A percentile compares a stretch with the other conserved stretches of the same genome.
phyloP scores from a whole-genome alignment of 2,888 invertebrate genomes.

The Tenthredo distinguenda region DNA sequence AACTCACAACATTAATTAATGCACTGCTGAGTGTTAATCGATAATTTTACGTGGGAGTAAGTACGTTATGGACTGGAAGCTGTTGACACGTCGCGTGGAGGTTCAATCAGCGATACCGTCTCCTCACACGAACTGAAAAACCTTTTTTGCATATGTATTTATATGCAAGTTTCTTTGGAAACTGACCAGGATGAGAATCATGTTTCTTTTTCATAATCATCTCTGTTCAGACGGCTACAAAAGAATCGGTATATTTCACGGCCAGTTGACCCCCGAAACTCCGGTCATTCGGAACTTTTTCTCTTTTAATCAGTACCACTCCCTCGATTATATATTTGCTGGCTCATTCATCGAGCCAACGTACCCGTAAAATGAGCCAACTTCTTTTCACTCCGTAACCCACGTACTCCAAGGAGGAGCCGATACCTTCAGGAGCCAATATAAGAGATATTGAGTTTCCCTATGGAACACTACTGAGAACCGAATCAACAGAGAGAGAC shows the following conservation, averaged over 20 bases:
- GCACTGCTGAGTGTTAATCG: conserved; percentile 12
- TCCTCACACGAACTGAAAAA: not conserved
- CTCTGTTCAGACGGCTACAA: conserved; percentile 1
- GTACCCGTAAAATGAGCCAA: conserved; percentile 63
- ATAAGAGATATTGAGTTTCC: conserved; percentile 40
- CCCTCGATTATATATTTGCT: conserved; percentile 35
- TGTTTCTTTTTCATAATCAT: conserved; percentile 3
- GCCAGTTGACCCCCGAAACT: conserved; percentile 37
- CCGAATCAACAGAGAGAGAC: conserved; percentile 17
- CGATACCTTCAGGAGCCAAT: conserved; percentile 35
- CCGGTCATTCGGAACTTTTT: conserved; percentile 33
- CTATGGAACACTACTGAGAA: conserved; percentile 22
- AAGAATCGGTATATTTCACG: conserved; percentile 42
- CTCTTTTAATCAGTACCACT: conserved; percentile 23
- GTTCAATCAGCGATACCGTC: not conserved
- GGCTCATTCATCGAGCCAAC: conserved; percentile 62
- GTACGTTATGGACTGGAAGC: not conserved
- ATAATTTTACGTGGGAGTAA: conserved; percentile 23
- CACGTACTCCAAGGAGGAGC: conserved; percentile 54
- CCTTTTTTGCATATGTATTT: not conserved
- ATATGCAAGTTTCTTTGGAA: not conserved
- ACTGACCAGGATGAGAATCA: not conserved
- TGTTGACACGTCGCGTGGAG: not conserved
- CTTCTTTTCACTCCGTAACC: conserved; percentile 54
- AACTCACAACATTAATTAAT: not conserved